Conservation (phyloP, 2,113 vertebrate species). For the Alligator mississippiensis region DNA sequence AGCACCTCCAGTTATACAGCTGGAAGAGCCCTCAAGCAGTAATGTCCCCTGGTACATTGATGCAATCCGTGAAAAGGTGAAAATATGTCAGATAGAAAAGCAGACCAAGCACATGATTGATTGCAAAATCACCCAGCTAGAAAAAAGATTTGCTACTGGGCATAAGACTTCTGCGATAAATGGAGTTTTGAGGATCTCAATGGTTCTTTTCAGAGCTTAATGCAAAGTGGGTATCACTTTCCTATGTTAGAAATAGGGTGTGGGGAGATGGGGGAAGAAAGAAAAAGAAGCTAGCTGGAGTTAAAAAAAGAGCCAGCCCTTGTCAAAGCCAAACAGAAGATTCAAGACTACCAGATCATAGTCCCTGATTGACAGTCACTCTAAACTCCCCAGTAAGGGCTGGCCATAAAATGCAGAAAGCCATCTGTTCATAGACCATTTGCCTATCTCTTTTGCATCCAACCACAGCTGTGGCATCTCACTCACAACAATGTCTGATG, state of each 20-base stretch:
- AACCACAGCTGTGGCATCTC: neutral
- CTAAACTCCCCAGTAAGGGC: neutral
- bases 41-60: slow-evolving; percentile 67
- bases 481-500: neutral
- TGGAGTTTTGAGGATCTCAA: neutral
- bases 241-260: neutral
- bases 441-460: neutral
- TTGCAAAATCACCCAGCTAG: neutral
- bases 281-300: neutral
- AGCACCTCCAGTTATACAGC: rapidly evolving
- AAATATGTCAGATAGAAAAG: neutral
- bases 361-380: neutral
- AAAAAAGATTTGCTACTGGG: neutral
- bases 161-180: neutral
- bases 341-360: neutral
- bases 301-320: neutral
- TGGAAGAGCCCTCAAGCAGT: neutral
- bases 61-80: slow-evolving; percentile 69
- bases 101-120: neutral
- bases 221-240: neutral
- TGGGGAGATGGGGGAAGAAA: neutral
- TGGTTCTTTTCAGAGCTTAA: neutral
- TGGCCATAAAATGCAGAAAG: neutral
- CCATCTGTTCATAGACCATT: neutral
- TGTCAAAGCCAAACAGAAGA: neutral